Evolutionary conservation across 2,888 invertebrate genomes (phyloP).

Genomic region (Idaea biselata): DNA sequence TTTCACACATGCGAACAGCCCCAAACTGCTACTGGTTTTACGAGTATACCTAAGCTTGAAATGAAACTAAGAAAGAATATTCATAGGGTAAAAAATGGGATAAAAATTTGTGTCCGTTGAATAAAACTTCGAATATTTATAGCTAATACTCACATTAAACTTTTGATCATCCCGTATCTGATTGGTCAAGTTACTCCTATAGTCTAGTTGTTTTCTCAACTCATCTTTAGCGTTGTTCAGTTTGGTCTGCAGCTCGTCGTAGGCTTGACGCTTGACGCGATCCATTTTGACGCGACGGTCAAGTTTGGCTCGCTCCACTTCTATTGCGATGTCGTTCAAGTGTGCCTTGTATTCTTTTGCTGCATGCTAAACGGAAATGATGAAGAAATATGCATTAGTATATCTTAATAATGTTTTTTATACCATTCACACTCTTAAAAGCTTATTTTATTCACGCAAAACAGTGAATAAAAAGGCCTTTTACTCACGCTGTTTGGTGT

Average conservation of each 20-base stretch:
- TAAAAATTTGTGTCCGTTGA: background rate
- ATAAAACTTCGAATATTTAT: too few species aligned
- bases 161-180: constrained; percentile 62
- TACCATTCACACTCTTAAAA: too few species aligned
- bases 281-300: constrained; percentile 51
- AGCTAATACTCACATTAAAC: constrained; percentile 53
- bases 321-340: constrained; percentile 44
- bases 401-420: too few species aligned
- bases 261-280: constrained; percentile 52
- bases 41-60: too few species aligned
- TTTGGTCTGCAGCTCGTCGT: constrained; percentile 48
- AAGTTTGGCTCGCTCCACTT: constrained; percentile 42
- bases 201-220: constrained; percentile 55
- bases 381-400: background rate
- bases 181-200: constrained; percentile 49
- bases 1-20: too few species aligned
- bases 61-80: too few species aligned
- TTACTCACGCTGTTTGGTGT: too few species aligned
- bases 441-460: too few species aligned
- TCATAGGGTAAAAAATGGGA: too few species aligned
- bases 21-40: too few species aligned
- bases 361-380: constrained; percentile 48
- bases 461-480: too few species aligned
- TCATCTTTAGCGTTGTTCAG: constrained; percentile 56
- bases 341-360: constrained; percentile 56